phyloP scores from a whole-genome alignment of 2,888 invertebrate genomes.

The Melolontha melolontha region DNA sequence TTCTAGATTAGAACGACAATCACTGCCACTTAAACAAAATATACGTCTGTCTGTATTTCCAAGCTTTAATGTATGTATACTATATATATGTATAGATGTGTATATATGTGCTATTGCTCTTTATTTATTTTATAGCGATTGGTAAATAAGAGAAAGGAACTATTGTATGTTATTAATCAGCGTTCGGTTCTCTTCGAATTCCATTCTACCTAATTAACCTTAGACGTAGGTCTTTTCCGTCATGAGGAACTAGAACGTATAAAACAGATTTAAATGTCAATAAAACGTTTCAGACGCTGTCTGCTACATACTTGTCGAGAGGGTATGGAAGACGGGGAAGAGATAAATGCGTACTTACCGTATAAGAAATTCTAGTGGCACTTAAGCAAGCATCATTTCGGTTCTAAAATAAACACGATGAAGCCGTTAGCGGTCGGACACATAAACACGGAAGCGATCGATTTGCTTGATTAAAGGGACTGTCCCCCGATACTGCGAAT shows the following conservation, averaged over 20 bases:
- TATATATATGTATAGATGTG: too few species aligned
- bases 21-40: slow-evolving; percentile 37
- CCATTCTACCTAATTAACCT: slow-evolving; percentile 31
- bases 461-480: slow-evolving; percentile 30
- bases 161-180: slow-evolving; percentile 2
- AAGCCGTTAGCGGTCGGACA: slow-evolving; percentile 9
- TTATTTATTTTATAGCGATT: too few species aligned
- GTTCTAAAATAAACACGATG: slow-evolving; percentile 33
- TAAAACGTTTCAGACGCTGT: slow-evolving; percentile 17
- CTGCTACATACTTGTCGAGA: slow-evolving; percentile 3
- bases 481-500: neutral
- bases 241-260: slow-evolving; percentile 1
- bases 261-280: slow-evolving; percentile 28
- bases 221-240: slow-evolving; percentile 22
- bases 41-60: neutral
- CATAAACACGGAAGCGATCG: slow-evolving; percentile 31
- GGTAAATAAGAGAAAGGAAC: too few species aligned
- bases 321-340: neutral
- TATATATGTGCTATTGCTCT: too few species aligned
- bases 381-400: slow-evolving; percentile 30
- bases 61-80: too few species aligned
- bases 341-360: slow-evolving; percentile 13
- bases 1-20: slow-evolving; percentile 39
- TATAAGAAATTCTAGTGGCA: slow-evolving; percentile 20
- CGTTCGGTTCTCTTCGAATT: slow-evolving; percentile 1